phyloP scores from a whole-genome alignment of 2,113 vertebrate species.

The Ifrita kowaldi region DNA sequence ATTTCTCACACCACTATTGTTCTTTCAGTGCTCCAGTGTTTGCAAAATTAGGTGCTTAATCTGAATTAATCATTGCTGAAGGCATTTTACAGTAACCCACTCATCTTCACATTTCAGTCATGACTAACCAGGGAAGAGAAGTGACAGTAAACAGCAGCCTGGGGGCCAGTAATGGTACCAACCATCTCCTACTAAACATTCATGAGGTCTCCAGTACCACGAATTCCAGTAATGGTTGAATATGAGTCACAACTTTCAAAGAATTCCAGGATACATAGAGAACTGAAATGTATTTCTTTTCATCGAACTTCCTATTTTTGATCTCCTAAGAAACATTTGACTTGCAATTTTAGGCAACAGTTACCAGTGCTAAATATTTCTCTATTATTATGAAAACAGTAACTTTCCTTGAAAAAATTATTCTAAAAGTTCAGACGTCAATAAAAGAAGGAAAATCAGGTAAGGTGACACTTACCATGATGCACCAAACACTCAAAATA shows the following conservation, averaged over 20 bases:
- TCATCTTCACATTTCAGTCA: background rate
- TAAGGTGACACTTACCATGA: background rate
- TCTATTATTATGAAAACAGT: background rate
- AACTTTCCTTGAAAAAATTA: background rate
- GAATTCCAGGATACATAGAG: background rate
- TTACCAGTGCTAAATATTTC: background rate
- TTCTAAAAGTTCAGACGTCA: background rate
- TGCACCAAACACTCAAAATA: accelerated
- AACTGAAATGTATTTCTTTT: background rate
- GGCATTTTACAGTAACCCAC: background rate
- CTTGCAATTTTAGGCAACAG: background rate
- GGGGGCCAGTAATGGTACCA: background rate
- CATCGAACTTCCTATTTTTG: background rate
- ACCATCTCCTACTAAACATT: background rate
- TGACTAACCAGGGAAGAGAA: background rate
- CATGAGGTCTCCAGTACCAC: background rate
- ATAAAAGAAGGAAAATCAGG: background rate
- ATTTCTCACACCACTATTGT: background rate
- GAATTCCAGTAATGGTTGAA: background rate
- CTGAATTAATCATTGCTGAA: background rate
- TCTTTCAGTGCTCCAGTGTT: background rate
- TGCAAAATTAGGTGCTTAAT: background rate
- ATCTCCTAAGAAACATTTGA: background rate
- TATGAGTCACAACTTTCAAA: background rate
- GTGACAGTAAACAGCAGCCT: background rate